Percentiles rank a stretch among this genome's conserved stretches.
Conservation (phyloP, 2,113 vertebrate species). For the Clarias macrocephalus region DNA sequence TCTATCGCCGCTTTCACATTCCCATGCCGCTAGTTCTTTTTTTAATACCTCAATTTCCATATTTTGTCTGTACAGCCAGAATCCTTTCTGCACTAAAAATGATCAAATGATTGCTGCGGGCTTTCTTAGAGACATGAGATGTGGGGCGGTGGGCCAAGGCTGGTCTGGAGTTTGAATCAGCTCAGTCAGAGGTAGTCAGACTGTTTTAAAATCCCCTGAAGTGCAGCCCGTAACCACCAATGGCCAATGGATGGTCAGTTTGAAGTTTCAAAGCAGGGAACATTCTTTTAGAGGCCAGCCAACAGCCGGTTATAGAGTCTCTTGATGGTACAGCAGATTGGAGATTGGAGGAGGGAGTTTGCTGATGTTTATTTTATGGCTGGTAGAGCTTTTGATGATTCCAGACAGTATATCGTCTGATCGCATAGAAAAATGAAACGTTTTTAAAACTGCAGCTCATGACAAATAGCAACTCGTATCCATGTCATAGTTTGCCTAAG, state of each 20-base stretch:
- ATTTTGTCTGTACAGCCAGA: constrained; percentile 40
- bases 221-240: constrained; percentile 60
- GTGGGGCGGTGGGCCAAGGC: constrained; percentile 33
- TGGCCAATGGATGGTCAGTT: constrained; percentile 68
- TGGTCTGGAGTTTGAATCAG: constrained; percentile 59
- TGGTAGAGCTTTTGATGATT: constrained; percentile 41
- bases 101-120: constrained; percentile 52
- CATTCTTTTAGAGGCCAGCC: constrained; percentile 73
- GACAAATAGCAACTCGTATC: neutral
- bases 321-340: constrained; percentile 60
- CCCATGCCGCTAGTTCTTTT: constrained; percentile 40
- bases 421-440: neutral
- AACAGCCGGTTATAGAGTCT: constrained; percentile 73
- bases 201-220: constrained; percentile 69
- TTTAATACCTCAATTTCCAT: constrained; percentile 41
- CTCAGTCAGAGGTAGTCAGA: constrained; percentile 54
- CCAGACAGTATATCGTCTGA: constrained; percentile 13
- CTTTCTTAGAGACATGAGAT: constrained; percentile 47
- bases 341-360: constrained; percentile 31
- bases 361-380: constrained; percentile 53
- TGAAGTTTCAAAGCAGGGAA: constrained; percentile 71
- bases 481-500: neutral
- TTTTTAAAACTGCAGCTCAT: neutral
- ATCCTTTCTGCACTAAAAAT: constrained; percentile 41
- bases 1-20: constrained; percentile 59